A percentile compares a stretch with the other conserved stretches of the same genome.
These are phyloP conservation scores for Butastur rufipennis DNA, from an alignment of 2,113 vertebrate genomes.

Conservation along the genomic window DNA sequence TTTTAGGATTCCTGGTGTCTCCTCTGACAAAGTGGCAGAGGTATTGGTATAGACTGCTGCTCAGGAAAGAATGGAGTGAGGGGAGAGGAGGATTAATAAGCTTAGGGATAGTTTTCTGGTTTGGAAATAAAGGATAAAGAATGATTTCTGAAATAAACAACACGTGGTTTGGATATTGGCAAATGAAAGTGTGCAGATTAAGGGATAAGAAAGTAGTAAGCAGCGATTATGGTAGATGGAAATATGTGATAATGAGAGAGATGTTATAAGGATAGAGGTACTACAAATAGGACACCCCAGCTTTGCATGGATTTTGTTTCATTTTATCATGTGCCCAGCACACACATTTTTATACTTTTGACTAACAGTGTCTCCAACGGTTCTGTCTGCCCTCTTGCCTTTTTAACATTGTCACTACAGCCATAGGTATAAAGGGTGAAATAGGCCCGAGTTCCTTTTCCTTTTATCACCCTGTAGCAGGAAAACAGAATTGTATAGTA, in stretches of 20 bases:
- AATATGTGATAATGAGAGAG: background rate
- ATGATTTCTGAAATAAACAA: background rate
- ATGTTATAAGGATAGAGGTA: background rate
- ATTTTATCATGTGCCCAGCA: background rate
- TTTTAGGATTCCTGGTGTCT: background rate
- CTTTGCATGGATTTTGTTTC: background rate
- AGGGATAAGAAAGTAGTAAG: background rate
- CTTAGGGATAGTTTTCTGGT: background rate
- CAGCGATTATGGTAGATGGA: background rate
- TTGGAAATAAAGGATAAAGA: background rate
- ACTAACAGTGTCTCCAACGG: background rate
- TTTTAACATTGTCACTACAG: background rate
- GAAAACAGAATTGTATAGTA: background rate
- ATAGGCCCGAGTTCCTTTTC: background rate
- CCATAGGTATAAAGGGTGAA: background rate
- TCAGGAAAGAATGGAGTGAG: background rate
- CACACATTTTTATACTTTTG: background rate
- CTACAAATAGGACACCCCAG: background rate
- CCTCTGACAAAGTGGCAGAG: background rate
- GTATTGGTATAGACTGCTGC: background rate
- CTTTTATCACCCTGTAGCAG: background rate
- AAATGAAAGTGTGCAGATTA: conserved; percentile 8
- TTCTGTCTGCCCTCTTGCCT: background rate
- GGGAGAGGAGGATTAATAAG: background rate
- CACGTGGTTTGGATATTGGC: background rate